Evolutionary conservation across 2,888 invertebrate genomes (phyloP).

Genomic region (Drosophila trichaetosa): DNA sequence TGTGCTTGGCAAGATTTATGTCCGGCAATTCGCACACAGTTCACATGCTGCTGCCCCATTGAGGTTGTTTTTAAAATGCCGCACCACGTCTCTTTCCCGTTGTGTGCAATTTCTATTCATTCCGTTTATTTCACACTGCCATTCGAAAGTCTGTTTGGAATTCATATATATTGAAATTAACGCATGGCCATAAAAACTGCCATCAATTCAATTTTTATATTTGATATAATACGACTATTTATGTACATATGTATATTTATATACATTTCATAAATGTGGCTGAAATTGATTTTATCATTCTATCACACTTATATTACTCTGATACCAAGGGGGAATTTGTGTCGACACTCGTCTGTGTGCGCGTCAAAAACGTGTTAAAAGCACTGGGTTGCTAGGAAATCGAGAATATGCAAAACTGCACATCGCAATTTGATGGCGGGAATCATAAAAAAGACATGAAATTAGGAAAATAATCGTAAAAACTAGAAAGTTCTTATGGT

Average conservation of each 20-base stretch:
- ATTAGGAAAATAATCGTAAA: background rate
- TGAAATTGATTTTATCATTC: constrained; percentile 5
- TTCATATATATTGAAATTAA: constrained; percentile 51
- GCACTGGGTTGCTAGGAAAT: background rate
- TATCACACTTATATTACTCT: background rate
- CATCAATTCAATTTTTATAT: constrained; percentile 31
- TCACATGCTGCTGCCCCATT: constrained; percentile 35
- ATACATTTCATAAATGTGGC: constrained; percentile 6
- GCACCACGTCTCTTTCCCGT: constrained; percentile 19
- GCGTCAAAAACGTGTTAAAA: background rate
- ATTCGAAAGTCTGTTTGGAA: constrained; percentile 39
- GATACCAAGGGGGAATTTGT: background rate
- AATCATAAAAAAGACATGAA: background rate
- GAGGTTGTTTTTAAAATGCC: constrained; percentile 39
- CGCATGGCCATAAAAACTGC: constrained; percentile 34
- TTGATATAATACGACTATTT: background rate
- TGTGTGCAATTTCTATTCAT: constrained; percentile 53
- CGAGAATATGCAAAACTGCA: background rate
- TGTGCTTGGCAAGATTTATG: constrained; percentile 65
- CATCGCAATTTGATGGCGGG: background rate
- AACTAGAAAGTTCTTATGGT: background rate
- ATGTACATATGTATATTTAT: background rate
- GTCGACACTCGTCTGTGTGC: background rate
- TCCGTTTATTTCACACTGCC: constrained; percentile 23
- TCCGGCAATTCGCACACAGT: constrained; percentile 52